Evolutionary conservation across 2,888 invertebrate species (phyloP), one percentile per base, ranked within the genome.

Genomic region (Dolomedes plantarius): DNA sequence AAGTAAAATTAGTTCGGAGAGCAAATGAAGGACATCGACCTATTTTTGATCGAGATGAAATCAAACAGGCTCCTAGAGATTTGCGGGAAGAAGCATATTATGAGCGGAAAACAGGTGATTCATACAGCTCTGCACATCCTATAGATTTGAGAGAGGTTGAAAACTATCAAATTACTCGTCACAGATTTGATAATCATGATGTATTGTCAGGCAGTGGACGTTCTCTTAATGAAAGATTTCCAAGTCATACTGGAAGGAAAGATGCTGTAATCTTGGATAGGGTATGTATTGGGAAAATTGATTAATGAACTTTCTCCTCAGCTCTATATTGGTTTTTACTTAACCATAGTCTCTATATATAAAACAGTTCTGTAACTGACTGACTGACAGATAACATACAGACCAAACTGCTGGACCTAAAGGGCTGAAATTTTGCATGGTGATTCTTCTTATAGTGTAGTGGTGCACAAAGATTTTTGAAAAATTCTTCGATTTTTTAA

Each of bases 21-120:
- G 71, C 89, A 28, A 79, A 72, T n/a, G 89, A 89, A 86, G 89
- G 89, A 6, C 74, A 79, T 56, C 71, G 89, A 3, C 89, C 89
- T 2, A 88, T 89, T n/a, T 89, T 89, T 83, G 89, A 89, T 62
- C 56, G 89, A 23, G 89, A 89, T 56, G 89, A 89, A 72, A 89
- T 89, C n/a, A 83, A 87, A 31, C 87, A 87, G 39, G 87, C 89
- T n/a, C 67, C 86, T 0, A 73, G 81, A 50, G 80, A 86, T 62
- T 68, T 88, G 72, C 76, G 86, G n/a, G 88, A 87, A 46, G 88
- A 89, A 16, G 73, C 82, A 13, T 74, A 82, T 50, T 73, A 64
- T 71, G 86, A 86, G 29, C 50, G 74, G 27, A 80, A 56, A 31
- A 11, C 13, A 23, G 6, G 23, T n/a, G 50, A 46, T 0, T 69